Conservation (phyloP, 2,888 invertebrate genomes). For the Agrochola litura region DNA sequence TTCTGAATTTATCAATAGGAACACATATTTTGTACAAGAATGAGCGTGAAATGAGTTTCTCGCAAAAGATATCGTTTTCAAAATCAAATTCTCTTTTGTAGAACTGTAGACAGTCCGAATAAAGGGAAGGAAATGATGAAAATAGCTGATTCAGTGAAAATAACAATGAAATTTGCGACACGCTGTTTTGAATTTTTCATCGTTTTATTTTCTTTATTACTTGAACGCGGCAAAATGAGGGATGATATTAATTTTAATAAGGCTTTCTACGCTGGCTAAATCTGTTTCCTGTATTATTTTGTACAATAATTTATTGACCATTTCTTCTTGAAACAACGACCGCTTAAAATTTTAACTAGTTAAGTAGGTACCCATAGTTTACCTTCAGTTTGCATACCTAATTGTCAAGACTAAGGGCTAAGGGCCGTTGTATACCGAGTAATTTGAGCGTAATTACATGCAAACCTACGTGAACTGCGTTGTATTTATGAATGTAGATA, state of each 20-base stretch:
- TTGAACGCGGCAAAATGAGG: not conserved
- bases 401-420: conserved; percentile 34
- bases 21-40: conserved; percentile 59
- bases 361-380: not conserved
- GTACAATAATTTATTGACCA: not conserved
- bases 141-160: conserved; percentile 41
- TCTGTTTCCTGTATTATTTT: not conserved
- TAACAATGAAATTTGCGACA: conserved; percentile 50
- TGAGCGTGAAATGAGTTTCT: conserved; percentile 68
- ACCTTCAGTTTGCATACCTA: conserved; percentile 16
- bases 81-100: conserved; percentile 65
- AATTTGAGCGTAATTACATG: conserved; percentile 49
- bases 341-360: not conserved
- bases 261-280: not conserved
- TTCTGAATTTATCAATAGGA: conserved; percentile 56
- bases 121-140: conserved; percentile 54
- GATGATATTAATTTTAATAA: not conserved
- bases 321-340: not conserved
- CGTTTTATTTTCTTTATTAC: conserved; percentile 13
- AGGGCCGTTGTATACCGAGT: conserved; percentile 28
- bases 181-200: conserved; percentile 31
- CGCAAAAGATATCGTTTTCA: conserved; percentile 67
- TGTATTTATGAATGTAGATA: conserved; percentile 61
- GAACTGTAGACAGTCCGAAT: conserved; percentile 59
- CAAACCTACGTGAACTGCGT: conserved; percentile 56